These are phyloP conservation scores for Trissolcus japonicus DNA, from an alignment of 2,888 invertebrate species.

Conservation along the genomic window DNA sequence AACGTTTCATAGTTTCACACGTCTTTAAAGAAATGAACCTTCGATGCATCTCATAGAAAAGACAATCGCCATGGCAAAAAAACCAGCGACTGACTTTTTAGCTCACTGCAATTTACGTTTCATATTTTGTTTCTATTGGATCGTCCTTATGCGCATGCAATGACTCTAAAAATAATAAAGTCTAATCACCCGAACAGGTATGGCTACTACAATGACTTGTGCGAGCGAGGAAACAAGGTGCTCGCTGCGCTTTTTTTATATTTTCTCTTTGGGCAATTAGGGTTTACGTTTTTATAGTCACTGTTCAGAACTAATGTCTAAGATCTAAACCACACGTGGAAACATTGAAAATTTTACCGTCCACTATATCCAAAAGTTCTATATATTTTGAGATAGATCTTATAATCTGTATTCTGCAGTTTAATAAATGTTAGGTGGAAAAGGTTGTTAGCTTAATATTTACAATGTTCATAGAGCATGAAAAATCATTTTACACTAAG, in stretches of 20 bases:
- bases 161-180: slow-evolving; percentile 43
- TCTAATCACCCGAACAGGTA: slow-evolving; percentile 29
- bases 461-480: slow-evolving; percentile 30
- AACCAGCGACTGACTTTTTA: not conserved
- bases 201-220: too few species aligned
- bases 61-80: slow-evolving; percentile 7
- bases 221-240: too few species aligned
- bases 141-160: slow-evolving; percentile 16
- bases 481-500: too few species aligned
- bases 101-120: slow-evolving; percentile 10
- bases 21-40: slow-evolving; percentile 6
- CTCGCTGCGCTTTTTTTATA: slow-evolving; percentile 1
- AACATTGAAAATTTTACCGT: slow-evolving; percentile 48
- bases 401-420: slow-evolving; percentile 18
- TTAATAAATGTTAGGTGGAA: slow-evolving; percentile 28
- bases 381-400: slow-evolving; percentile 34
- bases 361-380: slow-evolving; percentile 40
- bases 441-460: slow-evolving; percentile 34
- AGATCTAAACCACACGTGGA: slow-evolving; percentile 42
- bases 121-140: slow-evolving; percentile 35
- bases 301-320: slow-evolving; percentile 39
- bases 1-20: slow-evolving; percentile 9
- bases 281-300: slow-evolving; percentile 46
- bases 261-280: slow-evolving; percentile 37
- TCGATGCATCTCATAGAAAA: slow-evolving; percentile 15